Base-by-base conservation (phyloP, 2,888 invertebrate genomes). In the Hylaea fasciaria region DNA sequence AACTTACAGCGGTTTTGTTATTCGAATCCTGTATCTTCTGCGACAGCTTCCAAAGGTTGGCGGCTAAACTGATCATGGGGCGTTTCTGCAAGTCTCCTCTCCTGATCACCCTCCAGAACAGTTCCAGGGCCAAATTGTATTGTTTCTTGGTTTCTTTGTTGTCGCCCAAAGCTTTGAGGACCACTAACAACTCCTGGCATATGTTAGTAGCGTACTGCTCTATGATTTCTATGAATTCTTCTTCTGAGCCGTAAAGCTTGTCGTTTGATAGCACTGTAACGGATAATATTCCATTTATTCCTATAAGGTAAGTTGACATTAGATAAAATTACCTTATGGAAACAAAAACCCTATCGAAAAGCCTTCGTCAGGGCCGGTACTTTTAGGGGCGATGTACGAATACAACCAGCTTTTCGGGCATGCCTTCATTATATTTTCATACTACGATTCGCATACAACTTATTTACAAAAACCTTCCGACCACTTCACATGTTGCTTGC, bases 211-310 rank as follows among this genome's bases (percentile, higher is more conserved):
- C 95, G 80, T 97, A 94, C 77, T 94, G 95, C 75, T 97, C 95
- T 0, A 98, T 93, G 84, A 97, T 97, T 2, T 92, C 89, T 50
- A 98, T 90, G 82, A 97, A 98, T 85, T 97, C 97, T 12, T 95
- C 94, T 87, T 98, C 98, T 11, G 95, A 95, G 8, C 98, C 98
- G 81, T 98, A 99, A 41, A 99, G 89, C 58, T 95, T 94, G 85
- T 99, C 98, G 82, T 99, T 99, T 2, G 98, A 98, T 77, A 98
- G 96, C 64, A 98, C 97, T 95, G 71, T 76, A 91, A 90, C 0
- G 28, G 22, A 51, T 39, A 63, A 54, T 57, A 48, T 13, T 10
- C n/a, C n/a, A n/a, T n/a, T n/a, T n/a, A n/a, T n/a, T n/a, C n/a
- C n/a, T n/a, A n/a, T n/a, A 37, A 41, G 22, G 10, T 35, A 35